These are phyloP conservation scores for Tinamus major DNA, from an alignment of 2,797 vertebrate genomes.

Conservation along the genomic window DNA sequence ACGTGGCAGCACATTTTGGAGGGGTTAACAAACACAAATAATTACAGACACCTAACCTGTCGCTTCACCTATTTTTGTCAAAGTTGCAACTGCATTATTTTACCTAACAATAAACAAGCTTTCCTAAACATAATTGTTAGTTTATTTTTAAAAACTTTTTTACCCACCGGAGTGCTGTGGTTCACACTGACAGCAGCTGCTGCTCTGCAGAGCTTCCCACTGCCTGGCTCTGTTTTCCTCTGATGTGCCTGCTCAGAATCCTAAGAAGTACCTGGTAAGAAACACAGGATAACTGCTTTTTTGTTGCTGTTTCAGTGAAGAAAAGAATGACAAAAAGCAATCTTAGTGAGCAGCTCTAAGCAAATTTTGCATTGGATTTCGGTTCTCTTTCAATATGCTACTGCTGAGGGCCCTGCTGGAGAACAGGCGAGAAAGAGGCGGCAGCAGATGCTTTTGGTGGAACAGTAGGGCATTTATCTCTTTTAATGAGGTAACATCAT, in stretches of 20 bases:
- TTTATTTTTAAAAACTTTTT: slow-evolving; percentile 38
- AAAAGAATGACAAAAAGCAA: not conserved
- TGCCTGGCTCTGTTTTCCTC: not conserved
- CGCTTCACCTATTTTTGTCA: slow-evolving; percentile 31
- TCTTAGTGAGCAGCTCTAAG: slow-evolving; percentile 30
- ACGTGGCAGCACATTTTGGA: not conserved
- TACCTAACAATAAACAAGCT: not conserved
- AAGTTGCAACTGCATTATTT: not conserved
- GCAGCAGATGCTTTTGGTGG: slow-evolving; percentile 79
- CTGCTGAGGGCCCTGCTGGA: slow-evolving; percentile 64
- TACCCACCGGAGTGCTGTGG: not conserved
- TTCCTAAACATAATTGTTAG: not conserved
- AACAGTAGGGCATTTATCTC: slow-evolving; percentile 81
- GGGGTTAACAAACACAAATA: slow-evolving; percentile 22
- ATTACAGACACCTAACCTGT: slow-evolving; percentile 25
- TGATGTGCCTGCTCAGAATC: not conserved
- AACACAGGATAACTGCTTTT: slow-evolving; percentile 19
- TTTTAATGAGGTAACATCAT: slow-evolving; percentile 84
- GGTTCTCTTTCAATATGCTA: slow-evolving; percentile 68
- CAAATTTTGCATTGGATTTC: slow-evolving; percentile 65
- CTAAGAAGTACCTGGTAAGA: not conserved
- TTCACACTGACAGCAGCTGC: not conserved
- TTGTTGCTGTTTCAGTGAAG: not conserved
- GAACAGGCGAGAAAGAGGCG: slow-evolving; percentile 51
- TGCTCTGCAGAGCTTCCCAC: not conserved